Conservation (phyloP, 2,888 invertebrate species). For the Epistrophe eligans region DNA sequence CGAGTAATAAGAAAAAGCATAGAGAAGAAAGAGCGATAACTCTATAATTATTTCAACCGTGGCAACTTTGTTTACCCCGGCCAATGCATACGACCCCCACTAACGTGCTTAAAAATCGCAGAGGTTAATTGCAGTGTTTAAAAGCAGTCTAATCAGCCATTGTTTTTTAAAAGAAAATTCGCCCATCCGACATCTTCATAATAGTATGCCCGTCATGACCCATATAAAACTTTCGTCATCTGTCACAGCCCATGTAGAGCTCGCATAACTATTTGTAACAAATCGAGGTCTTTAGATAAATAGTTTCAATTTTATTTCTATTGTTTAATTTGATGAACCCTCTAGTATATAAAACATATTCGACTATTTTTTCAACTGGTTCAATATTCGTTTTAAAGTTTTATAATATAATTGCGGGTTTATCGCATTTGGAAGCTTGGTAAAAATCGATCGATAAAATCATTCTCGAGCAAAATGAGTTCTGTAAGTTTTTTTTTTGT, state of each 20-base stretch:
- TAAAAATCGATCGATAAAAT: constrained; percentile 71
- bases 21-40: no score
- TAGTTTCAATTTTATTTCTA: constrained; percentile 65
- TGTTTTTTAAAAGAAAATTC: no score
- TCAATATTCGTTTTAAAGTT: constrained; percentile 44
- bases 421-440: constrained; percentile 38
- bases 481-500: constrained; percentile 64
- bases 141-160: no score
- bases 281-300: constrained; percentile 57
- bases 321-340: constrained; percentile 63
- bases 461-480: constrained; percentile 60
- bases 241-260: constrained; percentile 64
- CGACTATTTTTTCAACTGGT: constrained; percentile 25
- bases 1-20: no score
- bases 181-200: constrained; percentile 21
- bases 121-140: no score
- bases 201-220: neutral
- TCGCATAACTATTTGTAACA: constrained; percentile 70
- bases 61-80: no score
- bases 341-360: constrained; percentile 36
- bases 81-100: no score
- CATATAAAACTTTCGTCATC: constrained; percentile 32
- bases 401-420: constrained; percentile 28
- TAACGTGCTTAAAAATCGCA: no score
- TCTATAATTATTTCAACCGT: no score